Percentiles rank a stretch among this genome's conserved stretches.
Evolutionary conservation across 2,113 vertebrate genomes (phyloP).

Genomic region (Aramus guarauna): DNA sequence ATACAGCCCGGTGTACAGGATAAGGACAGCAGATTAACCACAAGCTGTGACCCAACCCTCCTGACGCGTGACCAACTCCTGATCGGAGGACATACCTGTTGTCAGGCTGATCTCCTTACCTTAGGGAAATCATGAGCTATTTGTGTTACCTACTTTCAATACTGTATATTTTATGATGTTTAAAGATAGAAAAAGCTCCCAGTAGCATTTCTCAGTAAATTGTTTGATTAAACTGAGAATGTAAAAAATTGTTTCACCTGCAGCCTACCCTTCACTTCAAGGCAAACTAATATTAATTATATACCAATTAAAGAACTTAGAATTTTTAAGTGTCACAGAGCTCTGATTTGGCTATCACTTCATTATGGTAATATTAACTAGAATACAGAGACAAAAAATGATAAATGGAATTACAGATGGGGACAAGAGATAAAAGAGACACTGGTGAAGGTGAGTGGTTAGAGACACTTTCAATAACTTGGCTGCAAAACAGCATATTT

Average conservation of each 20-base stretch:
- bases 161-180: neutral
- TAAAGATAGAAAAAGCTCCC: neutral
- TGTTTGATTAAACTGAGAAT: neutral
- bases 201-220: neutral
- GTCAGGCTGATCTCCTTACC: neutral
- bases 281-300: neutral
- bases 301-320: neutral
- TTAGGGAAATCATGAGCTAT: neutral
- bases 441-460: neutral
- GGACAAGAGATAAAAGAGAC: neutral
- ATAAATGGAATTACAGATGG: neutral
- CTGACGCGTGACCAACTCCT: neutral
- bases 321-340: neutral
- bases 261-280: neutral
- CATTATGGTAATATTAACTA: neutral
- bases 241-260: neutral
- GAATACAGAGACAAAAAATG: neutral
- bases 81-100: accelerated
- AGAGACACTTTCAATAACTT: neutral
- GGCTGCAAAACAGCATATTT: neutral
- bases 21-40: neutral
- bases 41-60: neutral
- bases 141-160: neutral
- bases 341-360: neutral
- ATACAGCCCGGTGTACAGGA: neutral